A percentile compares a stretch with the other conserved stretches of the same genome.
These are phyloP conservation scores for Pangasianodon hypophthalmus DNA, from an alignment of 2,113 vertebrate genomes.

Conservation along the genomic window DNA sequence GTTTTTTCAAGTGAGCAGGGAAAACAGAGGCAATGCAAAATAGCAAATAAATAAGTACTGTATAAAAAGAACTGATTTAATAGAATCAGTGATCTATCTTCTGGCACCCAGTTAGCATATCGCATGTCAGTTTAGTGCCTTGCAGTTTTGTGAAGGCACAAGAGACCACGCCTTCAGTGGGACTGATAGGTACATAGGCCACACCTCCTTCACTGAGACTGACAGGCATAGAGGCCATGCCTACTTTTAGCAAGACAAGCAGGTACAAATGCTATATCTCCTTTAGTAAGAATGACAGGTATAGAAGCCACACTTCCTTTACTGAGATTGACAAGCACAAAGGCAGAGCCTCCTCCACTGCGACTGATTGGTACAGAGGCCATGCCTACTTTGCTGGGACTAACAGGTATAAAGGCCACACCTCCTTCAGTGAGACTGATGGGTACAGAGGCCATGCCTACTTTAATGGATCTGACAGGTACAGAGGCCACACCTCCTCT, in stretches of 20 bases:
- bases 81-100: background rate
- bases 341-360: background rate
- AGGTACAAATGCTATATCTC: background rate
- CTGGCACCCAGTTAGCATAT: background rate
- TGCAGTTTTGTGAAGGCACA: background rate
- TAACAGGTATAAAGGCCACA: background rate
- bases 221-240: background rate
- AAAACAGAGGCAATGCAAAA: background rate
- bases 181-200: background rate
- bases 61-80: background rate
- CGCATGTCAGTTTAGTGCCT: background rate
- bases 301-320: background rate
- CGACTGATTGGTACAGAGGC: background rate
- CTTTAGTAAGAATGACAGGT: background rate
- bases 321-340: background rate
- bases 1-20: background rate
- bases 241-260: background rate
- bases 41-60: background rate
- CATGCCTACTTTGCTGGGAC: background rate
- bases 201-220: background rate
- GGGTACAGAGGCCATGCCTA: background rate
- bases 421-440: background rate
- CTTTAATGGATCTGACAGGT: background rate
- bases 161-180: background rate
- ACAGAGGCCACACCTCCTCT: background rate